Base-by-base conservation (phyloP, 64 coral and sea anemone genomes). In the Porites lutea region DNA sequence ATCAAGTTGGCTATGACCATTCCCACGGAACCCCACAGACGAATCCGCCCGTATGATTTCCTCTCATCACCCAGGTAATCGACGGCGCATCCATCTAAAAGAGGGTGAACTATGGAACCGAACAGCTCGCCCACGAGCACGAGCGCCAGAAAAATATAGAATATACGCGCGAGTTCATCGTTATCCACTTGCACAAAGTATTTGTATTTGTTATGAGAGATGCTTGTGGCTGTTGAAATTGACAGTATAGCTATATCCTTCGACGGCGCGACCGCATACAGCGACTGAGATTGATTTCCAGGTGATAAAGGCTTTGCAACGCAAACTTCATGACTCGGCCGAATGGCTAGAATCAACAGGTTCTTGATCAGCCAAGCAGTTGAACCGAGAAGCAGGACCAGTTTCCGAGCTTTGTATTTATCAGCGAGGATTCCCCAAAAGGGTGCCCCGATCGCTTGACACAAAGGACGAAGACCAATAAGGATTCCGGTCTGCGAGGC, bases 361-460 rank as follows among this genome's bases (percentile, higher is more conserved):
- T 74, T 86, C 60, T 93, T 93, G 4, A 70, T 22, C 2, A 88
- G 4, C 57, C 68, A 79, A 57, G 61, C 77, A 12, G 11, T 62
- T 0, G 84, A n/a, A 48, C 75, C 75, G 21, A 88, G 18, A n/a
- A 89, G 18, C 2, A 82, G 22, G 5, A 93, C 61, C 6, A 70
- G 9, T 88, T 82, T 93, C 13, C 92, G 60, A 65, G 18, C 12
- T 58, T 93, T 78, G 44, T 71, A 88, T 48, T 73, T 93, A 59
- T 93, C 92, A 4, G 84, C 92, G 21, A 93, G 52, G 22, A 93
- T 50, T n/a, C 75, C 92, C 79, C 53, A 78, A 64, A 93, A 52
- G 2, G 92, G 92, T 22, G 92, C 77, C 3, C 65, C 86, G 19
- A 93, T 73, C 0, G 75, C 65, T 55, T 88, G 86, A 7, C 87